These are phyloP conservation scores for Dryococelus australis DNA, from an alignment of 2,888 invertebrate genomes.

Conservation along the genomic window DNA sequence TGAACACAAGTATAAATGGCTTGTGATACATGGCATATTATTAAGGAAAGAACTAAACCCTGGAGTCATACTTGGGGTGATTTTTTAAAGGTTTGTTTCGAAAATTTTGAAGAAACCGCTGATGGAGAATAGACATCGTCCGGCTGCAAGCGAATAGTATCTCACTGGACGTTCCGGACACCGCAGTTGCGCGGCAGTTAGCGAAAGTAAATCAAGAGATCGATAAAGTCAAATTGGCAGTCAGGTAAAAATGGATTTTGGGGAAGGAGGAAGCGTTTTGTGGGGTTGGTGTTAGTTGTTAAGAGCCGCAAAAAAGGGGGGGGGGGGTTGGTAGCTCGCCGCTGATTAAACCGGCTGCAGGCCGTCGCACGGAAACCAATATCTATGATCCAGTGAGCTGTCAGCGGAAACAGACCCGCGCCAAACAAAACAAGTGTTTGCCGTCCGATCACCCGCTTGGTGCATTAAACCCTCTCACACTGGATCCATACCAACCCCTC, in stretches of 20 bases:
- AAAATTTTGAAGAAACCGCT: no score
- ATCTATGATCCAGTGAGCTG: neutral
- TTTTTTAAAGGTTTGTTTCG: no score
- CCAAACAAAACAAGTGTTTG: slow-evolving; percentile 2
- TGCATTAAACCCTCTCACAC: neutral
- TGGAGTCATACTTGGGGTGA: no score
- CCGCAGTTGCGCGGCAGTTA: no score
- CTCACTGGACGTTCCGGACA: no score
- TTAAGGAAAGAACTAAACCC: no score
- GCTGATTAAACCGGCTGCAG: slow-evolving; percentile 16
- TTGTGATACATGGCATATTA: no score
- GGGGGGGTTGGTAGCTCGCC: neutral
- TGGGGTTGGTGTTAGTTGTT: neutral
- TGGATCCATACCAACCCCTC: no score
- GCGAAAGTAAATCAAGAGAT: neutral
- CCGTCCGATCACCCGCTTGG: neutral
- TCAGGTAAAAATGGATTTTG: neutral
- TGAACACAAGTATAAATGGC: no score
- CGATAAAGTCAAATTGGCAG: neutral
- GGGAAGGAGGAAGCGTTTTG: neutral
- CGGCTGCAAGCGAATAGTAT: no score
- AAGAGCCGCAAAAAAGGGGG: no score
- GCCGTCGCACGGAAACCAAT: slow-evolving; percentile 16
- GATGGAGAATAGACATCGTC: no score
- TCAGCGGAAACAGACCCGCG: neutral